These are phyloP conservation scores for Cynopterus sphinx DNA, from an alignment of 2,797 vertebrate species.

Conservation along the genomic window DNA sequence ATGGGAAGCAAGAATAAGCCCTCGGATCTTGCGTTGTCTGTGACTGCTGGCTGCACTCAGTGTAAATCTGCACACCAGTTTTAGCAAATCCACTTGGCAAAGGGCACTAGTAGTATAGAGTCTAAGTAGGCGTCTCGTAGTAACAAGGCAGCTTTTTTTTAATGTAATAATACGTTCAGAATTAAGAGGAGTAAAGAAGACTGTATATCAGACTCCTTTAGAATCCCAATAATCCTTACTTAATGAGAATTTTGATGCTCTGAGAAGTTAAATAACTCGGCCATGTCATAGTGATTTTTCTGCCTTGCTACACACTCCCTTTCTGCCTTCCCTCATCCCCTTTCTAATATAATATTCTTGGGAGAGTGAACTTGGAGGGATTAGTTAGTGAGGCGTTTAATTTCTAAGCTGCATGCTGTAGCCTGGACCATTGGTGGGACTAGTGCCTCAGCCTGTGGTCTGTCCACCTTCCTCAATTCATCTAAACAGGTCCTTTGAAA, in stretches of 20 bases:
- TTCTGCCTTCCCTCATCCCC: neutral
- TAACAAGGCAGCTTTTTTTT: neutral
- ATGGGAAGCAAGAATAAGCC: neutral
- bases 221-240: neutral
- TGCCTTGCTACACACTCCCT: rapidly evolving
- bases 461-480: neutral
- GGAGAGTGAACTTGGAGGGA: neutral
- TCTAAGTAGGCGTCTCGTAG: neutral
- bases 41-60: neutral
- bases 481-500: neutral
- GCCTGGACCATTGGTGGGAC: neutral
- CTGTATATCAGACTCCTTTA: neutral
- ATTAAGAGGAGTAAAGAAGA: neutral
- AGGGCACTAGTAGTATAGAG: neutral
- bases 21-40: rapidly evolving
- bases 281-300: neutral
- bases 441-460: rapidly evolving
- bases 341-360: neutral
- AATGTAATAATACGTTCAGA: neutral
- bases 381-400: neutral
- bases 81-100: neutral
- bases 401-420: neutral
- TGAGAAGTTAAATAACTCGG: neutral
- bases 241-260: neutral
- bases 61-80: neutral